Evolutionary conservation across 2,797 vertebrate genomes (phyloP).

Genomic region (Danio tinwini): DNA sequence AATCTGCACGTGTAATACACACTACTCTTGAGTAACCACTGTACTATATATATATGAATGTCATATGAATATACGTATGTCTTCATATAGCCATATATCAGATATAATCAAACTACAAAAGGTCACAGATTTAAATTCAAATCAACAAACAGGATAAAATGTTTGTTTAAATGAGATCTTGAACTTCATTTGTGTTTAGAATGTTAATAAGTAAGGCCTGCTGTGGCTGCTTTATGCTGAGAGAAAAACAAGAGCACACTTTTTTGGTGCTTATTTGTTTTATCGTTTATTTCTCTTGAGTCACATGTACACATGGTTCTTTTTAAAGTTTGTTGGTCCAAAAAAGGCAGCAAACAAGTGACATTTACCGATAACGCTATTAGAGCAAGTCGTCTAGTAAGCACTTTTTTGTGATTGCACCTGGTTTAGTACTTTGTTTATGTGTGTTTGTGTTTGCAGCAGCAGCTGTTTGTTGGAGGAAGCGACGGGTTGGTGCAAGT

Average conservation of each 20-base stretch:
- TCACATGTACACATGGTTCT: background rate
- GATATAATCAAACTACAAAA: no score
- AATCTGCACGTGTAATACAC: no score
- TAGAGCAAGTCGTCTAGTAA: conserved; percentile 38
- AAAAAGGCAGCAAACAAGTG: conserved; percentile 20
- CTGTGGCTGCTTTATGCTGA: background rate
- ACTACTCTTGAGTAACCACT: no score
- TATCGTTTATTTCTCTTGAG: conserved; percentile 28
- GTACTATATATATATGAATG: no score
- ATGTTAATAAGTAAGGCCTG: background rate
- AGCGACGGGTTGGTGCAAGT: conserved; percentile 91
- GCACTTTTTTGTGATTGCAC: conserved; percentile 47
- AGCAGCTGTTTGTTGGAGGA: conserved; percentile 95
- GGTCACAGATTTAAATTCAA: no score
- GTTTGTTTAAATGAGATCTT: background rate
- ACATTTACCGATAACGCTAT: conserved; percentile 36
- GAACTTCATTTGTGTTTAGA: background rate
- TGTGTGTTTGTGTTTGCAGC: conserved; percentile 77
- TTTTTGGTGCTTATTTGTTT: conserved; percentile 41
- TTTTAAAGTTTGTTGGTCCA: conserved; percentile 23
- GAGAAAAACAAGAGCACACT: background rate
- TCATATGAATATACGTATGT: no score
- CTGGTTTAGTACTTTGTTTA: conserved; percentile 49
- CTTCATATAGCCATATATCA: no score
- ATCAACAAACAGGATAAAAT: no score